These are phyloP conservation scores for Aricia agestis DNA, from an alignment of 1,140 invertebrate species.

Conservation along the genomic window DNA sequence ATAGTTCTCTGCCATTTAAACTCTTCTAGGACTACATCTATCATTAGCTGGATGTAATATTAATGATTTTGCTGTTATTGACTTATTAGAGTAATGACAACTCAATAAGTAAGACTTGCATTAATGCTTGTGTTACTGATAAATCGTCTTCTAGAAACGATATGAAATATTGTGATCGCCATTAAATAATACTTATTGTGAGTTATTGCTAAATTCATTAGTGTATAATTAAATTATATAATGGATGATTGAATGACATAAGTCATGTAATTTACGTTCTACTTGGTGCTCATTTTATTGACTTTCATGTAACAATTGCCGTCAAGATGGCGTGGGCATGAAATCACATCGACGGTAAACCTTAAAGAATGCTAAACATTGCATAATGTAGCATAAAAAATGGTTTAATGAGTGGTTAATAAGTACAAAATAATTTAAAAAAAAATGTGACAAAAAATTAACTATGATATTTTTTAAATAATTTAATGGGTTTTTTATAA, in stretches of 20 bases:
- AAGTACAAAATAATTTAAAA: too few relatives aligned
- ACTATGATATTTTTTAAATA: too few relatives aligned
- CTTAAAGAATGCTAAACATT: too few relatives aligned
- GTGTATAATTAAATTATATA: background rate
- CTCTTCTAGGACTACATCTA: background rate
- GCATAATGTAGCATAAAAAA: too few relatives aligned
- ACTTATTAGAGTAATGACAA: background rate
- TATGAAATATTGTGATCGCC: background rate
- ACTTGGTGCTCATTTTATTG: background rate
- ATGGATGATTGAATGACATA: background rate
- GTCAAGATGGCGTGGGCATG: too few relatives aligned
- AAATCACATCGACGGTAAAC: too few relatives aligned
- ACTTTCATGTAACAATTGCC: background rate
- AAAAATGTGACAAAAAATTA: too few relatives aligned
- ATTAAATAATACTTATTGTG: background rate
- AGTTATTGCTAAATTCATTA: too few relatives aligned
- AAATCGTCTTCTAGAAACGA: background rate
- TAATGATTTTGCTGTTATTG: background rate
- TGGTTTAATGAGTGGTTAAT: too few relatives aligned
- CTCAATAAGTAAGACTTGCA: background rate
- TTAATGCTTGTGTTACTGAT: background rate
- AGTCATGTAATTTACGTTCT: background rate
- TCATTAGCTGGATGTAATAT: background rate
- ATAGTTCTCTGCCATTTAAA: too few relatives aligned
- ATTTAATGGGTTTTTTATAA: too few relatives aligned